These are phyloP conservation scores for Dinoponera quadriceps DNA, from an alignment of 1,140 invertebrate genomes.

Conservation along the genomic window DNA sequence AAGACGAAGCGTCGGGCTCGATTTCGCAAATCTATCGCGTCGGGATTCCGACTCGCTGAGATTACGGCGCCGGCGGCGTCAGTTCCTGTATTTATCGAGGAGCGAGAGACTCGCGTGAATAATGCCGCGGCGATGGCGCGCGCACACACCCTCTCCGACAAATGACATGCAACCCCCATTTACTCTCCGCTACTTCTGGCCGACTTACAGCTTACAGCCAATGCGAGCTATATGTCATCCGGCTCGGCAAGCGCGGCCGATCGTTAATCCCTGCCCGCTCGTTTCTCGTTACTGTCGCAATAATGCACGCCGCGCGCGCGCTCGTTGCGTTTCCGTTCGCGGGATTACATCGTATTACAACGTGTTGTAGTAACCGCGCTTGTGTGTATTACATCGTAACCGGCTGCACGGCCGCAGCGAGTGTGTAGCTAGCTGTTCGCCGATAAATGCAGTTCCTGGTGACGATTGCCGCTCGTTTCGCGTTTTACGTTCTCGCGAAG, in stretches of 20 bases:
- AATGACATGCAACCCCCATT: constrained; percentile 56
- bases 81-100: constrained; percentile 22
- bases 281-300: constrained; percentile 47
- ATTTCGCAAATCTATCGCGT: background rate
- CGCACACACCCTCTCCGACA: constrained; percentile 23
- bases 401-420: too few species aligned
- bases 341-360: constrained; percentile 46
- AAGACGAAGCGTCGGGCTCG: too few species aligned
- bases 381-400: too few species aligned
- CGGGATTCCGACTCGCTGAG: background rate
- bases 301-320: constrained; percentile 22
- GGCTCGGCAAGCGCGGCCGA: constrained; percentile 11
- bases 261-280: constrained; percentile 48
- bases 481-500: too few species aligned
- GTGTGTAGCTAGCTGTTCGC: too few species aligned
- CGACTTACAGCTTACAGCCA: constrained; percentile 43
- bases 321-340: constrained; percentile 6
- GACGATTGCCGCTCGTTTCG: too few species aligned
- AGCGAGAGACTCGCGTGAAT: constrained; percentile 30
- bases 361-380: too few species aligned
- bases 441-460: too few species aligned
- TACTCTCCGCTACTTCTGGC: constrained; percentile 51
- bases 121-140: constrained; percentile 27
- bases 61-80: background rate
- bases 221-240: constrained; percentile 44